Evolutionary conservation across 2,888 invertebrate genomes (phyloP), one percentile per base, ranked within the genome.

Genomic region (Perdita meconis): DNA sequence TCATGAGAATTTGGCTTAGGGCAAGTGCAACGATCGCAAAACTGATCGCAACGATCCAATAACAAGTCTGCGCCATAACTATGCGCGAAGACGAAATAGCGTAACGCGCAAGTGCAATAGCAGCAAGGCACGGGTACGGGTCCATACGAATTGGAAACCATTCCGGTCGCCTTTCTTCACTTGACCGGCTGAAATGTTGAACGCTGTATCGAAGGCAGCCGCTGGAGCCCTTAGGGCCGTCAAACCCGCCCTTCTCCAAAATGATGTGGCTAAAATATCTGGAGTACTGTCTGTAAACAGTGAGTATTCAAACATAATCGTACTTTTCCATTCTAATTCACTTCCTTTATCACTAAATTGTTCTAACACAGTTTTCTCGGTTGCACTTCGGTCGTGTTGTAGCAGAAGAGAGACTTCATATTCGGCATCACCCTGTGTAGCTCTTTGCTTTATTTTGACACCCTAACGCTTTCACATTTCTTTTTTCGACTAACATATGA

Each of bases 171-270:
- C 66, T 63, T 64, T 70, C 73, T 60, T 85, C 90, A 90, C 88
- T 91, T 89, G 89, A 88, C 88, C 90, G 90, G 90, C 90, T 91
- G 94, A 93, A 93, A 94, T 94, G 94, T 94, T 94, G 93, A 94
- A 93, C 89, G 93, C 93, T 88, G 93, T 94, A 79, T 93, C 93
- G 87, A 93, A 94, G 92, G 93, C 94, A 88, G 93, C 94, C 92
- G 90, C 93, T 82, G 94, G 94, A 83, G 93, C 94, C 89, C 90
- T 94, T 78, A 94, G 94, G 92, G 93, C 93, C 86, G 93, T 94
- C 81, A 94, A 94, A 92, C 93, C 94, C 75, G 89, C 93, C 82
- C 90, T 93, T 78, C 87, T 93, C 34, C 93, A 93, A 85, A 93
- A 93, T 89, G 93, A 94, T 91, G 91, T 93, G 55, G 86, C 92